These are phyloP conservation scores for Ormyrus labotus DNA, from an alignment of 2,888 invertebrate species.

Conservation along the genomic window DNA sequence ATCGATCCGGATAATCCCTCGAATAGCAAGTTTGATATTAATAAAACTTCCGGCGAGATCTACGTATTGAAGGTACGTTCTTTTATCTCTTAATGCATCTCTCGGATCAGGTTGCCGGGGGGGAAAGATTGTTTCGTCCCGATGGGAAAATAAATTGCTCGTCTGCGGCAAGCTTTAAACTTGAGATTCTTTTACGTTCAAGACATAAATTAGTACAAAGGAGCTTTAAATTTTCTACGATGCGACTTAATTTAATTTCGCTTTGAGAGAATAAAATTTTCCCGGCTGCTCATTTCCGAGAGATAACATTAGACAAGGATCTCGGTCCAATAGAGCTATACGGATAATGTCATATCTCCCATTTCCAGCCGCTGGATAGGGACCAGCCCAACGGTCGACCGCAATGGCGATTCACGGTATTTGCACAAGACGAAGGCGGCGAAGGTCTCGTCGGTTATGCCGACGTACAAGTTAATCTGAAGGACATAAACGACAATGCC, in stretches of 20 bases:
- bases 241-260: no score
- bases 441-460: constrained; percentile 97
- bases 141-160: no score
- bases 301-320: no score
- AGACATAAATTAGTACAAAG: no score
- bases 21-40: constrained; percentile 97
- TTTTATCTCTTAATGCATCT: no score
- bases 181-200: no score
- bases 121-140: no score
- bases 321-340: not conserved
- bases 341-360: constrained; percentile 21
- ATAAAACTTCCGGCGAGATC: constrained; percentile 96
- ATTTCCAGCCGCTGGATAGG: constrained; percentile 91
- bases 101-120: no score
- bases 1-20: constrained; percentile 96
- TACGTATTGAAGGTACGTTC: constrained; percentile 90
- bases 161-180: no score
- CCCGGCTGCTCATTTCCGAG: no score
- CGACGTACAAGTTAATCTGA: constrained; percentile 97
- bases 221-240: no score
- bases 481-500: constrained; percentile 98
- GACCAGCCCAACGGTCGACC: constrained; percentile 98
- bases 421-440: constrained; percentile 96
- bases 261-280: no score
- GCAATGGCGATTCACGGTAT: constrained; percentile 96